Conservation (phyloP, 2,113 vertebrate genomes). For the Psittacus erithacus region DNA sequence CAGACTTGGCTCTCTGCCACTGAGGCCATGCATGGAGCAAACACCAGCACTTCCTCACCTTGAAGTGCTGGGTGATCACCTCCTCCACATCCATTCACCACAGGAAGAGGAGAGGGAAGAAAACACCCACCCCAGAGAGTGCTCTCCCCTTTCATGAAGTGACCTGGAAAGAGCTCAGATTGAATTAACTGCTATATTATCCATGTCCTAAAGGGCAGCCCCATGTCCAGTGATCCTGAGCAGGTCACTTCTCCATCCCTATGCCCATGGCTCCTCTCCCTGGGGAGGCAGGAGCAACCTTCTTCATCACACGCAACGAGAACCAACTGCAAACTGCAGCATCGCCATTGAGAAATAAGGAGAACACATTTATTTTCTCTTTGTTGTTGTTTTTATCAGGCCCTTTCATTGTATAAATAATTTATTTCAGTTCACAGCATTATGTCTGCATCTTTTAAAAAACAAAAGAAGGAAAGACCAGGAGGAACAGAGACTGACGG, state of each 20-base stretch:
- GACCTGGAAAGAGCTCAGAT: neutral
- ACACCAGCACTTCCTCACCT: neutral
- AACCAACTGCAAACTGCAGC: neutral
- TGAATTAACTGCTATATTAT: neutral
- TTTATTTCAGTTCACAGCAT: conserved; percentile 80
- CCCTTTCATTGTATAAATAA: conserved; percentile 76
- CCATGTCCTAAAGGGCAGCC: neutral
- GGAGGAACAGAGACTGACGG: neutral
- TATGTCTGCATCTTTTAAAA: conserved; percentile 56
- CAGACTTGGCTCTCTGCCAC: neutral
- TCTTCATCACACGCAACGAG: fast-evolving
- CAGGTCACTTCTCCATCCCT: neutral
- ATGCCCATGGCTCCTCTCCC: neutral
- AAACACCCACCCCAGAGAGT: neutral
- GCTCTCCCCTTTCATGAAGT: neutral
- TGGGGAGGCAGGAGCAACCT: neutral
- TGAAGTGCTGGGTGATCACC: neutral
- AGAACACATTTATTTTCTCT: neutral
- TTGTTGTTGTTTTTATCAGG: conserved; percentile 14
- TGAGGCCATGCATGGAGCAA: fast-evolving
- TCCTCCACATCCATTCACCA: neutral
- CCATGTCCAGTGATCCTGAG: neutral
- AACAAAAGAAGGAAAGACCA: conserved; percentile 5
- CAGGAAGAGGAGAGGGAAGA: neutral
- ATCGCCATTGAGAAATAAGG: neutral